phyloP scores from a whole-genome alignment of 2,888 invertebrate species.

The Cabera pusaria region DNA sequence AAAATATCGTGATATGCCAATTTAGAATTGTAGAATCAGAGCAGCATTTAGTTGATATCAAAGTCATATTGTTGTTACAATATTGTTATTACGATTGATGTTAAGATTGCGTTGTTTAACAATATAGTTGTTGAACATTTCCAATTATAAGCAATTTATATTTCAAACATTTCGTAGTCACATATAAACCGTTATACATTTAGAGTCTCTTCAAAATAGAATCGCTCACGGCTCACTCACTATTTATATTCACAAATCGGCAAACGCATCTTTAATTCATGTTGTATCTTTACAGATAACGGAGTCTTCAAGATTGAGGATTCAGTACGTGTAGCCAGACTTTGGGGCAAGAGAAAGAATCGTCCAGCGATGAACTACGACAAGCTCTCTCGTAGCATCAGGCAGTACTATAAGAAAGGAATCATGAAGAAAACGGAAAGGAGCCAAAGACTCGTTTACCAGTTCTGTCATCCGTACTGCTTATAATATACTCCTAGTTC shows the following conservation, averaged over 20 bases:
- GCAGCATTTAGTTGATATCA: no score
- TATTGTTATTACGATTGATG: no score
- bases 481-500: slow-evolving; percentile 82
- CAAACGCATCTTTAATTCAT: slow-evolving; percentile 61
- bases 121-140: no score
- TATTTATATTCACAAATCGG: slow-evolving; percentile 24
- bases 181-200: no score
- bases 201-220: slow-evolving; percentile 41
- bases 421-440: slow-evolving; percentile 99
- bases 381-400: slow-evolving; percentile 97
- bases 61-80: no score
- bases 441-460: slow-evolving; percentile 98
- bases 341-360: slow-evolving; percentile 99
- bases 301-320: slow-evolving; percentile 99
- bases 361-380: slow-evolving; percentile 99
- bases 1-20: no score
- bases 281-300: slow-evolving; percentile 77
- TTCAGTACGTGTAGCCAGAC: slow-evolving; percentile 97
- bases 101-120: no score
- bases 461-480: slow-evolving; percentile 98
- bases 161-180: no score
- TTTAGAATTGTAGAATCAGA: no score
- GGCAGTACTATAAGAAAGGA: slow-evolving; percentile 99
- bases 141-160: no score
- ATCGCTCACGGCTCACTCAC: slow-evolving; percentile 11